Base-by-base conservation (phyloP, 2,888 invertebrate species). In the Eupithecia inturbata region DNA sequence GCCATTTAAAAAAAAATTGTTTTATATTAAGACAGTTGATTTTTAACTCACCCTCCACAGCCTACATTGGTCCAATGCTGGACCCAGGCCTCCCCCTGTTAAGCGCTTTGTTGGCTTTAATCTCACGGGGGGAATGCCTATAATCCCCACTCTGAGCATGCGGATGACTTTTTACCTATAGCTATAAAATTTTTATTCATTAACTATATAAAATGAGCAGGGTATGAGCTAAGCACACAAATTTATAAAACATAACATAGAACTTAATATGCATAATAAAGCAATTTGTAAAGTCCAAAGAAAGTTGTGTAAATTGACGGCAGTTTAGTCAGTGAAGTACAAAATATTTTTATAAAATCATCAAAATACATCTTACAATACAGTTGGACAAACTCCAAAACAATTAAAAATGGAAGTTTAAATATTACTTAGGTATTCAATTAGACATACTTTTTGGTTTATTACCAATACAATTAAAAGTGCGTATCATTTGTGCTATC, bases 301-400 rank as follows among this genome's bases (percentile, higher is more conserved):
- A 19, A 28, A 60, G n/a, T 28, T 6, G 7, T 28, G 26, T 28
- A 28, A 28, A 31, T 31, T 62, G 28, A 62, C 2, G 31, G 31
- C 28, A 62, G 62, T 60, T 60, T 28, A 14, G 16, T 60, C 60
- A 16, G 60, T 28, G 16, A 28, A 16, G 16, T 19, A 31, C 19
- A 62, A 62, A 62, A 57, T 57, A 57, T 26, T 57, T 26, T 26
- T 57, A 57, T 57, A 57, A 57, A 26, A 62, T 62, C 19, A 62
- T 31, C 7, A 31, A 19, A 60, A 60, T 28, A 26, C 22, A 57
- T 26, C 31, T n/a, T n/a, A n/a, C n/a, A n/a, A 19, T 62, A 10
- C 19, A 62, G 7, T 31, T 22, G 22, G 22, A 53, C 49, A 45
- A 31, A 62, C 12, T 26, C 22, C 12, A 53, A 22, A 53, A 53